A percentile compares a stretch with the other conserved stretches of the same genome.
phyloP scores from a whole-genome alignment of 37 sponge, comb jelly and placozoan species.

The Axinella damicornis region DNA sequence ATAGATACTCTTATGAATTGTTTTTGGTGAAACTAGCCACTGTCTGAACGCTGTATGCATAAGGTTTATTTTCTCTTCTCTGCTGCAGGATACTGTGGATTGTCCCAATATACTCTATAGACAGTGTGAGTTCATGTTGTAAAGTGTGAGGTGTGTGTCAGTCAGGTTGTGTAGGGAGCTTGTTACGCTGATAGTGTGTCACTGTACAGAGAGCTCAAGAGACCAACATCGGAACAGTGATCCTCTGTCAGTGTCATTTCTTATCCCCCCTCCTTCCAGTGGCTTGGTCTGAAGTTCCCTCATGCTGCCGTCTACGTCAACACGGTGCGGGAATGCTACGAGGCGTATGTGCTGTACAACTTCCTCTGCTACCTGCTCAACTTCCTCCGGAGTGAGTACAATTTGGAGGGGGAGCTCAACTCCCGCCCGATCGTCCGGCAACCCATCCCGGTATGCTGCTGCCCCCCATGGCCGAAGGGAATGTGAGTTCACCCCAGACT shows the following conservation, averaged over 20 bases:
- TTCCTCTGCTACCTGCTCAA: constrained; percentile 91
- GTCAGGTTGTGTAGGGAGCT: too few species aligned
- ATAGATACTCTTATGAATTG: too few species aligned
- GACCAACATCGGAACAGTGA: too few species aligned
- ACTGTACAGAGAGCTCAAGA: too few species aligned
- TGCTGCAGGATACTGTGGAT: constrained; percentile 84
- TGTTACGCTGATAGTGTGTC: too few species aligned
- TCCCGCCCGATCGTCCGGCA: constrained; percentile 42
- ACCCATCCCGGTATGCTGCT: constrained; percentile 71
- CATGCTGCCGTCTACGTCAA: constrained; percentile 68
- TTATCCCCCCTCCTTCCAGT: constrained; percentile 47
- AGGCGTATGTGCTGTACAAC: constrained; percentile 93
- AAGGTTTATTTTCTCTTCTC: not conserved
- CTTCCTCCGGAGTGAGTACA: constrained; percentile 73
- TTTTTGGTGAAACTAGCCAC: too few species aligned
- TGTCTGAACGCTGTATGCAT: constrained; percentile 16
- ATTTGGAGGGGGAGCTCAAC: constrained; percentile 52
- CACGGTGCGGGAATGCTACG: constrained; percentile 84
- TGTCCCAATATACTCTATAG: constrained; percentile 88
- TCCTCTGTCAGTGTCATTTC: too few species aligned
- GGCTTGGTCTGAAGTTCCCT: constrained; percentile 69
- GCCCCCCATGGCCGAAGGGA: constrained; percentile 71
- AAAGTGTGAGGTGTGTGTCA: too few species aligned
- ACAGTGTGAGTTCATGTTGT: constrained; percentile 72
- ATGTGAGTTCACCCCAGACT: constrained; percentile 16